Evolutionary conservation across 2,888 invertebrate species (phyloP), one percentile per base, ranked within the genome.

Genomic region (Leucoptera coffeella): DNA sequence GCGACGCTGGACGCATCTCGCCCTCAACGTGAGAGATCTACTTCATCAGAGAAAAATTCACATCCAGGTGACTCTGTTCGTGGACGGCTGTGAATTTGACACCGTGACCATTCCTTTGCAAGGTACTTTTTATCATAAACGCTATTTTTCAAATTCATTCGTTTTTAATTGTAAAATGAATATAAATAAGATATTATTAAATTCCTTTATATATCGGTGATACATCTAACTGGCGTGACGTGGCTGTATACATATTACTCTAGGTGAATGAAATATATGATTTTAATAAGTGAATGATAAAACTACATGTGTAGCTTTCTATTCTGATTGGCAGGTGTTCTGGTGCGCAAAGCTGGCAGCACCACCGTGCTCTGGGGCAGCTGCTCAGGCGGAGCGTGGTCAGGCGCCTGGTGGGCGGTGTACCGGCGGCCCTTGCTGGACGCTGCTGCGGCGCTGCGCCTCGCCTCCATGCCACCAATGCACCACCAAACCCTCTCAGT

Each of bases 71-170:
- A 69, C 73, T 1, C 36, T 79, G 9, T 76, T 73, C 43, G 45
- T 79, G 7, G 74, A 80, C 37, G 80, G 80, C 1, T 69, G 69
- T 45, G 67, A 73, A 29, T 73, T 73, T 33, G 67, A 75, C 19
- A 73, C 59, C 12, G 59, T 75, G 1, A 67, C 72, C 2, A 44
- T 80, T 17, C 75, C 77, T 0, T 56, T 80, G 26, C 75, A 74
- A 51, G 78, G 77, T 60, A 32, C 25, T 28, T n/a, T 23, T n/a
- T n/a, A n/a, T 26, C 4, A 19, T 15, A 10, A n/a, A n/a, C n/a
- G n/a, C n/a, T n/a, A n/a, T 19, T 21, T 7, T 17, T 26, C 7
- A 3, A 8, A 10, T 11, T 24, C 13, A 12, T 9, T 14, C 8
- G 14, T 14, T 14, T 24, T 24, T n/a, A n/a, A 3, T n/a, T 24